These are phyloP conservation scores for Panthera uncia DNA, from an alignment of 2,113 vertebrate species.

Conservation along the genomic window DNA sequence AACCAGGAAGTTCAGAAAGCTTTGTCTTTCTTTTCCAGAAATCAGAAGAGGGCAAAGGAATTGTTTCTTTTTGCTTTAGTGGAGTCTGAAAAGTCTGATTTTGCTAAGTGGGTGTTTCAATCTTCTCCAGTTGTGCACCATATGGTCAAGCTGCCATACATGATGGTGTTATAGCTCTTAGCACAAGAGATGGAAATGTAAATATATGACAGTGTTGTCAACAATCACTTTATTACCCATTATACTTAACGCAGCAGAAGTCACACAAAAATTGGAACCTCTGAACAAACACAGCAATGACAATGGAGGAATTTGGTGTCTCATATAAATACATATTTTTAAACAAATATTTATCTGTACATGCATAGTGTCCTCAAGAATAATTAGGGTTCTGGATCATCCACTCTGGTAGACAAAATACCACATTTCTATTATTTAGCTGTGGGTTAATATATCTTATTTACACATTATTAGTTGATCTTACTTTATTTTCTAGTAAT, in stretches of 20 bases:
- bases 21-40: neutral
- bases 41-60: neutral
- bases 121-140: neutral
- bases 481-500: neutral
- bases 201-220: neutral
- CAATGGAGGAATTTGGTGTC: neutral
- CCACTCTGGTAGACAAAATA: neutral
- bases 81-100: neutral
- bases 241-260: neutral
- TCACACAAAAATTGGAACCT: neutral
- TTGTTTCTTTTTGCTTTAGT: constrained; percentile 25
- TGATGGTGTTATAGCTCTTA: neutral
- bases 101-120: constrained; percentile 3
- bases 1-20: neutral
- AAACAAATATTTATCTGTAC: neutral
- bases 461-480: neutral
- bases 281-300: neutral
- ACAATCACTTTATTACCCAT: neutral
- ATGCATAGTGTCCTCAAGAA: neutral
- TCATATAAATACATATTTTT: neutral
- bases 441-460: accelerated
- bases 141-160: neutral
- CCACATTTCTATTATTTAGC: neutral
- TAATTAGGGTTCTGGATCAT: neutral
- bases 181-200: neutral